phyloP scores from a whole-genome alignment of 2,797 vertebrate genomes.

The Periparus ater region DNA sequence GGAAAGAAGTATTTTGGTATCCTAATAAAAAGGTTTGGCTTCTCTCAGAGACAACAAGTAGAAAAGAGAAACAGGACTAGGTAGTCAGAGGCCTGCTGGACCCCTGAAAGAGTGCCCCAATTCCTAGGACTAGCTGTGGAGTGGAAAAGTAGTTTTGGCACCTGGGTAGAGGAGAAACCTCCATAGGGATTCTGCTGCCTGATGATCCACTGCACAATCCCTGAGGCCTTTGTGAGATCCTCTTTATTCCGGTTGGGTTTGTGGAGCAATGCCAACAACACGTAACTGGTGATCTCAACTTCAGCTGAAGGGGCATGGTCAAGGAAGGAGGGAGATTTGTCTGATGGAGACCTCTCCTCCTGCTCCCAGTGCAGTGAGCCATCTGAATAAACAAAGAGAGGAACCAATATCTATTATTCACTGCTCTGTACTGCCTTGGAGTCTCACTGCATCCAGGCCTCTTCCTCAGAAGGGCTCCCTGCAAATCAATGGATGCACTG shows the following conservation, averaged over 20 bases:
- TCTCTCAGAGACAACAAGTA: background rate
- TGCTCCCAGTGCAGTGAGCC: constrained; percentile 67
- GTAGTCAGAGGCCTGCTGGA: background rate
- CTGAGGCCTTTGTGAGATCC: constrained; percentile 72
- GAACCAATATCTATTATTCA: background rate
- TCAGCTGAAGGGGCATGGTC: constrained; percentile 76
- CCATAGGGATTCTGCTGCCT: constrained; percentile 86
- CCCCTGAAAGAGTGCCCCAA: background rate
- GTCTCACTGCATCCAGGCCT: accelerated
- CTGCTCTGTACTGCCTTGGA: background rate
- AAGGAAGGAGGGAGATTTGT: constrained; percentile 5
- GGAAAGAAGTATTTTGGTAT: accelerated
- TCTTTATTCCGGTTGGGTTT: constrained; percentile 60
- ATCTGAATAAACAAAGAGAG: constrained; percentile 21
- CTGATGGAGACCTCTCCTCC: background rate
- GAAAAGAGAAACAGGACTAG: background rate
- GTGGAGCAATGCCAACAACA: constrained; percentile 78
- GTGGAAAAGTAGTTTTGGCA: constrained; percentile 14
- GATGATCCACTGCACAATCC: constrained; percentile 82
- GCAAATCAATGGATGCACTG: background rate
- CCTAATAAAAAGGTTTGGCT: background rate
- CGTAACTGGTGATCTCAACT: constrained; percentile 84
- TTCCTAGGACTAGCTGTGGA: background rate
- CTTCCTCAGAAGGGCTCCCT: background rate
- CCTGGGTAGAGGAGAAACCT: constrained; percentile 89